Conservation (phyloP, 2,888 invertebrate species). For the Aricia artaxerxes region DNA sequence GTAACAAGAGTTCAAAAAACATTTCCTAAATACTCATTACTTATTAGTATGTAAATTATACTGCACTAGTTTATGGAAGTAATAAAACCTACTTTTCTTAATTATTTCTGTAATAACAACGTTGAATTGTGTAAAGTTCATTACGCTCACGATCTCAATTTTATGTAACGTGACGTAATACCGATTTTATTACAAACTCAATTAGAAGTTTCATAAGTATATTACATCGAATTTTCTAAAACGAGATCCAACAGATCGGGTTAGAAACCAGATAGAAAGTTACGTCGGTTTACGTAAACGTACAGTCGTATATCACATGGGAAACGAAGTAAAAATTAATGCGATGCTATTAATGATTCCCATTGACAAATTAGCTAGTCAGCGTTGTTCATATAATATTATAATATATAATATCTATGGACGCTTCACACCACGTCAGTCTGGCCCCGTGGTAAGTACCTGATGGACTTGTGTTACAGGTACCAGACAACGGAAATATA, state of each 20-base stretch:
- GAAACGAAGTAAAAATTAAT: background rate
- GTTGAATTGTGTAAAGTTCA: conserved; percentile 27
- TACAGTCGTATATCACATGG: conserved; percentile 6
- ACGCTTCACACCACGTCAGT: too few relatives aligned
- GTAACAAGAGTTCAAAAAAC: background rate
- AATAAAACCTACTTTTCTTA: background rate
- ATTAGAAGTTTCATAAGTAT: conserved; percentile 26
- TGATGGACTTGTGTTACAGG: too few relatives aligned
- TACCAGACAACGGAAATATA: too few relatives aligned
- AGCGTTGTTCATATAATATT: too few relatives aligned
- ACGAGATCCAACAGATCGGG: conserved; percentile 20
- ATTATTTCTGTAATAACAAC: conserved; percentile 10
- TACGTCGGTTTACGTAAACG: conserved; percentile 11
- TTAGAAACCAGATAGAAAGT: conserved; percentile 21
- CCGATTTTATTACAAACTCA: conserved; percentile 29
- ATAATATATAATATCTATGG: too few relatives aligned
- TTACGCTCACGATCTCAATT: conserved; percentile 29
- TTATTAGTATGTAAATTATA: background rate
- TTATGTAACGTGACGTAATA: conserved; percentile 27
- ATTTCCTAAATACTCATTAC: background rate
- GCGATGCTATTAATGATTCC: background rate
- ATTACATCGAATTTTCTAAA: conserved; percentile 27
- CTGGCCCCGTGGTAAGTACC: too few relatives aligned
- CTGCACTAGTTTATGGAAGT: background rate
- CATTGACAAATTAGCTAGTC: background rate